Base-by-base conservation (phyloP, 2,888 invertebrate species). In the Laothoe populi region DNA sequence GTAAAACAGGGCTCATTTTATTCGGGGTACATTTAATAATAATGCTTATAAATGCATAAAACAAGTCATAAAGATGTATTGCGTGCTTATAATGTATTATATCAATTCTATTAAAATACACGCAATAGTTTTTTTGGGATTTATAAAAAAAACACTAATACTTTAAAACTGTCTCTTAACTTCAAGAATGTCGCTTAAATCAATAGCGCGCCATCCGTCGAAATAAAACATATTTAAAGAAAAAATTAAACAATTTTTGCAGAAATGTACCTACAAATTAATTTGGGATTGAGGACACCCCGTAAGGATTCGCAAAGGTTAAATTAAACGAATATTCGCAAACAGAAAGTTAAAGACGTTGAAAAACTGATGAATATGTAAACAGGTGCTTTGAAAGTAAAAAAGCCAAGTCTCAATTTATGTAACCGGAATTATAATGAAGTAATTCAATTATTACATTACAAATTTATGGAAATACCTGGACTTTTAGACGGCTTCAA, bases 301-400 rank as follows among this genome's bases (percentile, higher is more conserved):
- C 19, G 53, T 11, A 53, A 53, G 53, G 53, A 53, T 53, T 53
- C 19, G 5, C 35, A 53, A 53, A 53, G 53, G 35, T 53, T 53
- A 53, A 53, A 53, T 53, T 35, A 53, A 19, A 53, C 19, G 53
- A 35, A 53, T 31, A 53, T 53, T 53, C 53, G 16, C 53, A 31
- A 35, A 53, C 31, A 31, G 53, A 35, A 53, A 53, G 53, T 53
- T 53, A 35, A 53, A 35, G 35, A 53, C 53, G 35, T 10, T 35
- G 53, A 53, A 53, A 35, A 53, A 53, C 53, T 53, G 53, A 53
- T 53, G 53, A 53, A 53, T 53, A 53, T 53, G 53, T 53, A 53
- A 53, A 35, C 53, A 53, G 53, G 3, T 10, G 19, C 19, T 35
- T n/a, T 49, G 5, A 19, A 21, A 53, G 31, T 19, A 4, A 35